Evolutionary conservation across 2,797 vertebrate genomes (phyloP), one percentile per base, ranked within the genome.

Genomic region (Danio jaintianensis): DNA sequence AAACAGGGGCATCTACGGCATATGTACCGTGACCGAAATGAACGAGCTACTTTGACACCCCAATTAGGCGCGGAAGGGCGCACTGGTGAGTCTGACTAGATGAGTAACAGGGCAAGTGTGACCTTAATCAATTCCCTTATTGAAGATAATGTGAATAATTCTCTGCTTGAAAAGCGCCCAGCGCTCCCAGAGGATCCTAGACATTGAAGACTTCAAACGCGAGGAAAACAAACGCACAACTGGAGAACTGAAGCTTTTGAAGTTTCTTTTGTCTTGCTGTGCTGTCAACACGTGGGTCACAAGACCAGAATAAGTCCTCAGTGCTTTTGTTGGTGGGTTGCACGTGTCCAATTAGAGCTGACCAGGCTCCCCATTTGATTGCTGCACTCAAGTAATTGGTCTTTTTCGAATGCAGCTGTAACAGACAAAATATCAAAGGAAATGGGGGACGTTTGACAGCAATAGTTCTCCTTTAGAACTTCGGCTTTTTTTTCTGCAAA

Each of bases 101-200:
- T 68, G 55, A 62, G 50, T 50, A 62, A 61, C 36, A 47, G 56
- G 18, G 42, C 29, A 75, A 47, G 66, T 78, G 70, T 78, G 63
- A 63, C 42, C 18, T 13, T 71, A 70, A 83, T 81, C 58, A 83
- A 55, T 63, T 63, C 15, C 11, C 22, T 80, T 80, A 83, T 80
- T 75, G 75, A 69, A 74, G 58, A 52, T 64, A 63, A 78, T 75
- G 69, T 78, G 81, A 78, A 83, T 81, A 74, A 83, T 85, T 81
- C 50, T 70, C 69, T 69, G 29, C 56, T 43, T 62, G 58, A 71
- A 83, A 70, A 61, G 70, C 62, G 59, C 12, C 63, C 53, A 11
- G 7, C 70, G 75, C n/a, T 79, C 75, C 66, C 75, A 42, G 43
- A 50, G 63, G 56, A 80, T 67, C 69, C 69, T 47, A 79, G 52